Conservation (phyloP, 1,140 invertebrate species). For the Aphis gossypii region DNA sequence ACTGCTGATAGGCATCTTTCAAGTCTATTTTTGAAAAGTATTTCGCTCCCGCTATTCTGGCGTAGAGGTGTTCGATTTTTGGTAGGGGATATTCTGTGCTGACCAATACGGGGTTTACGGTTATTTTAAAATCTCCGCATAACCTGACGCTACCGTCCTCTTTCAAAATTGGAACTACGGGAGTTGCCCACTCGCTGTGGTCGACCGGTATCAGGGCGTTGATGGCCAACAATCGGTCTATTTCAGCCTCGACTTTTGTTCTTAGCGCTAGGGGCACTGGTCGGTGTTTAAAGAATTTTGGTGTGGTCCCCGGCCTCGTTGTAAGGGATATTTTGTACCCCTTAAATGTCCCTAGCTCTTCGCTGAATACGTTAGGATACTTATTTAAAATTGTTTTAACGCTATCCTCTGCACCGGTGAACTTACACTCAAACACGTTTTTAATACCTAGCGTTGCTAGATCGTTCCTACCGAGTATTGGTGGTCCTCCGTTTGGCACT, state of each 20-base stretch:
- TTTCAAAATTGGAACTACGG: slow-evolving; percentile 27
- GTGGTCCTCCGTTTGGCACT: neutral
- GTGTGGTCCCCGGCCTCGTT: neutral
- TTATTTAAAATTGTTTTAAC: neutral
- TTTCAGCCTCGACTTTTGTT: too few relatives aligned
- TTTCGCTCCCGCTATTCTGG: neutral
- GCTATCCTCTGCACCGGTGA: neutral
- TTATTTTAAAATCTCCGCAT: slow-evolving; percentile 30
- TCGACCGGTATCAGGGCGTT: neutral
- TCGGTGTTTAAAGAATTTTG: neutral
- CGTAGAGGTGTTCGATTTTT: neutral
- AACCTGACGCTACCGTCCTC: slow-evolving; percentile 11
- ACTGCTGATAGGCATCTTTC: neutral
- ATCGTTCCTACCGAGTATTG: neutral
- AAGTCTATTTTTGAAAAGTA: slow-evolving; percentile 22
- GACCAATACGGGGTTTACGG: slow-evolving; percentile 15
- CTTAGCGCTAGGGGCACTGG: neutral
- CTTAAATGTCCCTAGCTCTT: neutral
- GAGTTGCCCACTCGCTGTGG: slow-evolving; percentile 24
- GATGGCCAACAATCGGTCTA: neutral
- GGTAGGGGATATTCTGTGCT: neutral
- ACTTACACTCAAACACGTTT: neutral
- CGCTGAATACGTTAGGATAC: neutral
- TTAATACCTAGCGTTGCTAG: neutral
- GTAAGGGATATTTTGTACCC: neutral